Percentiles rank a stretch among this genome's conserved stretches.
Conservation (phyloP, 2,797 vertebrate species). For the Etheostoma nigrum region DNA sequence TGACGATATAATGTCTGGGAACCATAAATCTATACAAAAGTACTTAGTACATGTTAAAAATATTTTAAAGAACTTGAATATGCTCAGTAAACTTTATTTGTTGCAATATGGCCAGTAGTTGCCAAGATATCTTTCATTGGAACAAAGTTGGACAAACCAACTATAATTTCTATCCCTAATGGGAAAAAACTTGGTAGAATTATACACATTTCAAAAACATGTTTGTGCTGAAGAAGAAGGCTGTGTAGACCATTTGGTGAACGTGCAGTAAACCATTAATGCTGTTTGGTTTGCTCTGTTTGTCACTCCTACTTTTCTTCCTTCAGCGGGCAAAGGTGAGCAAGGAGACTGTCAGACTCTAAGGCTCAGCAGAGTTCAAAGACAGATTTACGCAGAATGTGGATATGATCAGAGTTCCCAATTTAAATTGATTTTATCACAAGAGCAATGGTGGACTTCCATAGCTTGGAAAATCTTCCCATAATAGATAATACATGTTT, state of each 20-base stretch:
- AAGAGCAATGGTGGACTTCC: slow-evolving; percentile 20
- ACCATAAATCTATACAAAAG: not conserved
- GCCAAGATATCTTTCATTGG: not conserved
- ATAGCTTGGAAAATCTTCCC: slow-evolving; percentile 40
- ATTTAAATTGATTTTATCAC: slow-evolving; percentile 40
- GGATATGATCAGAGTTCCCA: slow-evolving; percentile 12
- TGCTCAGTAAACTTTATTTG: not conserved
- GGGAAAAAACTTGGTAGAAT: not conserved
- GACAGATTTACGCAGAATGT: slow-evolving; percentile 21
- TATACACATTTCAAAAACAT: slow-evolving; percentile 33
- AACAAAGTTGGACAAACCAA: not conserved
- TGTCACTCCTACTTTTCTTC: slow-evolving; percentile 8
- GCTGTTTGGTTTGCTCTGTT: slow-evolving; percentile 53
- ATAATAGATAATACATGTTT: slow-evolving; percentile 51
- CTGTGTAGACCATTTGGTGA: slow-evolving; percentile 47
- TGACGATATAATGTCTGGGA: not conserved
- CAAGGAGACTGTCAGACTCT: slow-evolving; percentile 18
- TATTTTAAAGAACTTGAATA: not conserved
- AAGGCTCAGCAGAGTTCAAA: slow-evolving; percentile 39
- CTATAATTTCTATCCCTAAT: not conserved
- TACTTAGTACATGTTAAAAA: not conserved
- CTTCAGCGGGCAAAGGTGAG: slow-evolving; percentile 18
- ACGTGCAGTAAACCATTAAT: slow-evolving; percentile 51
- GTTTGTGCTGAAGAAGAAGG: slow-evolving; percentile 22
- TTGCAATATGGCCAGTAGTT: not conserved